These are phyloP conservation scores for Drosophila navojoa DNA, from an alignment of 1,140 invertebrate genomes.

Conservation along the genomic window DNA sequence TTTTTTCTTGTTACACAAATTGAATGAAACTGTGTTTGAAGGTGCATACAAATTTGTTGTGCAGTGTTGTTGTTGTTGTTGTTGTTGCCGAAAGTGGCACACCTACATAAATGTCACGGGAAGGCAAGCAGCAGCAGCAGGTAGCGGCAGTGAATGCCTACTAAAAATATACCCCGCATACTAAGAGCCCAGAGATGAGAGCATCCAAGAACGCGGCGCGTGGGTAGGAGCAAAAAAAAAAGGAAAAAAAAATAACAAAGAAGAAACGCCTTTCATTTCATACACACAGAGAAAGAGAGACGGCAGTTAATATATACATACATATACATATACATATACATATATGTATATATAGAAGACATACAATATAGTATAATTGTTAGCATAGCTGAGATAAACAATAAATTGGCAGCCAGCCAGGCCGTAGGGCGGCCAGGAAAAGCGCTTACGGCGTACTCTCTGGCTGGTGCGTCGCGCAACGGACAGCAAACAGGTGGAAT, in stretches of 20 bases:
- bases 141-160: conserved; percentile 35
- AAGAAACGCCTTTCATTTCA: not conserved
- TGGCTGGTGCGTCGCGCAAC: conserved; percentile 1
- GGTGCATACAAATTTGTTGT: conserved; percentile 13
- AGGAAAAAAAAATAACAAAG: not conserved
- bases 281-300: not conserved
- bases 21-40: conserved; percentile 25
- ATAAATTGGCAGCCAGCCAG: conserved; percentile 65
- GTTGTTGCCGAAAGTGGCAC: conserved; percentile 46
- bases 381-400: conserved; percentile 14
- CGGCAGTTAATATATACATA: not conserved
- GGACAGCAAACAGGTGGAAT: conserved; percentile 51
- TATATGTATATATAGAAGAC: not conserved
- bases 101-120: conserved; percentile 41
- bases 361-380: conserved; percentile 8
- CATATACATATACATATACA: no score
- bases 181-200: conserved; percentile 36
- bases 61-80: conserved; percentile 1
- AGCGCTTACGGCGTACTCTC: not conserved
- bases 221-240: conserved; percentile 45
- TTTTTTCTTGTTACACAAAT: conserved; percentile 1
- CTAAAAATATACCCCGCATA: conserved; percentile 64
- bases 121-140: conserved; percentile 38
- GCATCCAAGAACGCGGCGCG: conserved; percentile 52
- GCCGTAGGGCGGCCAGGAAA: conserved; percentile 19